Evolutionary conservation across 2,888 invertebrate species (phyloP), one percentile per base, ranked within the genome.

Genomic region (Hybos culiciformis): DNA sequence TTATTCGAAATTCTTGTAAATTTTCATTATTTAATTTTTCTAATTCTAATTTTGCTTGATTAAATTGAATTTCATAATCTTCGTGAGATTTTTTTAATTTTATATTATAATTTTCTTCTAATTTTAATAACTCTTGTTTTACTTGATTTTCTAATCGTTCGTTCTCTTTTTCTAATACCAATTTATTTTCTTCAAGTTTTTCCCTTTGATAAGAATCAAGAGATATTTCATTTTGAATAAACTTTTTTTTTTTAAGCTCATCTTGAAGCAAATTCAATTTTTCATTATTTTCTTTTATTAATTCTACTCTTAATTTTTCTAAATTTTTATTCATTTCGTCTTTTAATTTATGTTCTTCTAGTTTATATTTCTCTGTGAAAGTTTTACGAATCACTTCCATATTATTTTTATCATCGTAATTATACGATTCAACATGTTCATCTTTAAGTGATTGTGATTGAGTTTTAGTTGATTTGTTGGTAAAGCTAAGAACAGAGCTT

Each of bases 331-430:
- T 69, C 52, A 75, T 66, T 54, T 73, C 74, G 24, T 67, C 66
- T 39, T 69, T 66, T 45, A 75, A 55, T 52, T 71, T 73, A 15
- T 70, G 68, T 43, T 66, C 46, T 58, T 64, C 62, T 49, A 55
- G 48, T 56, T 69, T 57, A 49, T 62, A 57, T 53, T 67, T 63
- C 19, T 55, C 54, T 29, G 62, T 57, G 21, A 71, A 56, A 61
- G 74, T 71, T 59, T 70, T 60, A 57, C 74, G 65, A 58, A 75
- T 53, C 64, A 77, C 62, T 56, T 73, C 45, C 6, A 60, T 50
- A 11, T 60, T 57, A 1, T 53, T 53, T 29, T 56, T 56, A 36
- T 60, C n/a, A n/a, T n/a, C n/a, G n/a, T n/a, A n/a, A n/a, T n/a
- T n/a, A n/a, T n/a, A n/a, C n/a, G n/a, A n/a, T n/a, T n/a, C n/a